Evolutionary conservation across 2,113 vertebrate genomes (phyloP), one percentile per base, ranked within the genome.

Genomic region (Laterallus jamaicensis): DNA sequence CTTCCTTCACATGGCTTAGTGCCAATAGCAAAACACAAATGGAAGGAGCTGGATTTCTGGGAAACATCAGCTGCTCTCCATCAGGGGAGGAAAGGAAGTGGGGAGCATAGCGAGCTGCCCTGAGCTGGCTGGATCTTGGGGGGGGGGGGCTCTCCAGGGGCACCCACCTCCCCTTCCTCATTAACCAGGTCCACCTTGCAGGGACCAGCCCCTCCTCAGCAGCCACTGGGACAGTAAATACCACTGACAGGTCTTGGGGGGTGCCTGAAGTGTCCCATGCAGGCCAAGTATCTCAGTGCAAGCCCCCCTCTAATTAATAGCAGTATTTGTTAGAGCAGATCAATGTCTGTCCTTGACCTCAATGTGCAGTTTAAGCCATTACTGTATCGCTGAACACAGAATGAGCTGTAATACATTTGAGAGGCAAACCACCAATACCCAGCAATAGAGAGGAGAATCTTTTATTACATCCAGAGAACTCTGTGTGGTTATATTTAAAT

Each of bases 251-350:
- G 9, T 75, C 82, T 75, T 5, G 9, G 9, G 55, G 47, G 76
- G 31, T 35, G 39, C 11, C 77, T 66, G 79, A 13, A 84, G 86
- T 69, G 86, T 86, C 91, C 85, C 37, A 15, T 3, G 20, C 87
- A 87, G 86, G 81, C 94, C 90, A 91, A 84, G 40, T 88, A 90
- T 74, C 89, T 74, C 96, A 96, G 82, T 80, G 37, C 55, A 86
- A 96, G 71, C 62, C 95, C 88, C 62, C 91, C 91, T 96, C 91
- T 98, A 97, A 97, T 97, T 97, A 97, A 97, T 95, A 95, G 93
- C 95, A 93, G 90, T 86, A 87, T 94, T 97, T 97, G 89, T 92
- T 94, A 89, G 89, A 94, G 86, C 15, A 40, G 90, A 97, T 97
- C 97, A 90, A 96, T 97, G 87, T 20, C 82, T 37, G 75, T 87